These are phyloP conservation scores for Formicarius rufipectus DNA, from an alignment of 2,113 vertebrate species.

Conservation along the genomic window DNA sequence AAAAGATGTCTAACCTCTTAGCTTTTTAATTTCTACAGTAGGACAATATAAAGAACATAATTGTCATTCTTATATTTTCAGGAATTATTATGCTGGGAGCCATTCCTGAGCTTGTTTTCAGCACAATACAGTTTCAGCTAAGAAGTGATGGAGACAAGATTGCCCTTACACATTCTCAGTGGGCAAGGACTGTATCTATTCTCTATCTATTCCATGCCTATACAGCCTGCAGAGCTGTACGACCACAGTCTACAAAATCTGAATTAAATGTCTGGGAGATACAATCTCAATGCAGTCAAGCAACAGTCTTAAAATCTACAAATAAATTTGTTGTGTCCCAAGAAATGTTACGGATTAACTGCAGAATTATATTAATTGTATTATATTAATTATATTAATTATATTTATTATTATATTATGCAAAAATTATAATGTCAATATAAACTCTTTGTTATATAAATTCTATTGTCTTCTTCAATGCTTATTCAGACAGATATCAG, in stretches of 20 bases:
- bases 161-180: accelerated
- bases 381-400: too few species aligned
- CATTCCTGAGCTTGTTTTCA: not conserved
- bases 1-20: not conserved
- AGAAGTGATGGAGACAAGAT: not conserved
- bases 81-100: not conserved
- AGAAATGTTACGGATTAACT: not conserved
- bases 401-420: too few species aligned
- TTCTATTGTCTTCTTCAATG: not conserved
- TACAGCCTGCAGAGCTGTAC: not conserved
- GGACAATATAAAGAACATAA: not conserved
- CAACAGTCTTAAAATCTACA: not conserved
- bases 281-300: not conserved
- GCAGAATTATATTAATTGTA: too few species aligned
- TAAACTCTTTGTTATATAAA: not conserved
- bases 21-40: not conserved
- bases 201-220: not conserved
- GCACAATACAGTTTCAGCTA: not conserved
- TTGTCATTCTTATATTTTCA: not conserved
- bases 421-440: not conserved
- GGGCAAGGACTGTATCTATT: not conserved
- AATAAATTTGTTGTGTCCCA: not conserved
- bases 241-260: not conserved
- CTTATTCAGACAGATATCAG: not conserved
- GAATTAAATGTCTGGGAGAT: not conserved